phyloP scores from a whole-genome alignment of 2,888 invertebrate genomes.

The Steromphala cineraria region DNA sequence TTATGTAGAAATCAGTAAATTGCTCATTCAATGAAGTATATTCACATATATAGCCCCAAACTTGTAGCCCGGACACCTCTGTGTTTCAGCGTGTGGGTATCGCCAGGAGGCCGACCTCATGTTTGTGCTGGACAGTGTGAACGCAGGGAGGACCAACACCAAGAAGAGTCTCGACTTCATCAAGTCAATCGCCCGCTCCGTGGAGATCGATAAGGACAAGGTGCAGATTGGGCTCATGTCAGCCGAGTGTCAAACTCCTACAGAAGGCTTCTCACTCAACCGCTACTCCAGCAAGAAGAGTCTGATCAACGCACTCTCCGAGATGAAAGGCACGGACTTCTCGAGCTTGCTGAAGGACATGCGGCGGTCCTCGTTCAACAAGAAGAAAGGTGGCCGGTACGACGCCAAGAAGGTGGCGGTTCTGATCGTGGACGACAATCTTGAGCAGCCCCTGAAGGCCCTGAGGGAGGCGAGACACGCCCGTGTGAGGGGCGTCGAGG shows the following conservation, averaged over 20 bases:
- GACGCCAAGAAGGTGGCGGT: slow-evolving; percentile 62
- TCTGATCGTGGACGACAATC: slow-evolving; percentile 60
- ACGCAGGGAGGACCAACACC: slow-evolving; percentile 61
- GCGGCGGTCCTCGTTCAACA: slow-evolving; percentile 50
- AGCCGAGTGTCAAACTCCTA: slow-evolving; percentile 51
- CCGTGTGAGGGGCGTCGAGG: slow-evolving; percentile 60
- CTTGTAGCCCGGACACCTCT: too few species aligned
- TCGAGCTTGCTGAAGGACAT: slow-evolving; percentile 54
- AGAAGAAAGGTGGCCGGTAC: slow-evolving; percentile 46
- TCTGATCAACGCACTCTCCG: slow-evolving; percentile 38
- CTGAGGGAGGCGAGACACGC: slow-evolving; percentile 58
- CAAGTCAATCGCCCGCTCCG: slow-evolving; percentile 49
- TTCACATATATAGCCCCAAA: too few species aligned
- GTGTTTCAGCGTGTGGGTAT: slow-evolving; percentile 56
- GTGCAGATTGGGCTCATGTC: slow-evolving; percentile 65
- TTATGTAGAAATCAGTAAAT: too few species aligned
- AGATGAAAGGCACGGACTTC: slow-evolving; percentile 47
- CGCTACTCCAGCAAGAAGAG: slow-evolving; percentile 35
- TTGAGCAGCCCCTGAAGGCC: slow-evolving; percentile 57
- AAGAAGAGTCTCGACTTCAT: slow-evolving; percentile 55
- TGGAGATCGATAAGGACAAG: slow-evolving; percentile 57
- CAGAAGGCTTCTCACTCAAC: slow-evolving; percentile 45
- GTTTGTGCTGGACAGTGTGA: slow-evolving; percentile 65
- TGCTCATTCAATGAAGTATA: too few species aligned
- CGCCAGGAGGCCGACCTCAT: slow-evolving; percentile 65